phyloP scores from a whole-genome alignment of 2,888 invertebrate species.

The Gibbula magus region DNA sequence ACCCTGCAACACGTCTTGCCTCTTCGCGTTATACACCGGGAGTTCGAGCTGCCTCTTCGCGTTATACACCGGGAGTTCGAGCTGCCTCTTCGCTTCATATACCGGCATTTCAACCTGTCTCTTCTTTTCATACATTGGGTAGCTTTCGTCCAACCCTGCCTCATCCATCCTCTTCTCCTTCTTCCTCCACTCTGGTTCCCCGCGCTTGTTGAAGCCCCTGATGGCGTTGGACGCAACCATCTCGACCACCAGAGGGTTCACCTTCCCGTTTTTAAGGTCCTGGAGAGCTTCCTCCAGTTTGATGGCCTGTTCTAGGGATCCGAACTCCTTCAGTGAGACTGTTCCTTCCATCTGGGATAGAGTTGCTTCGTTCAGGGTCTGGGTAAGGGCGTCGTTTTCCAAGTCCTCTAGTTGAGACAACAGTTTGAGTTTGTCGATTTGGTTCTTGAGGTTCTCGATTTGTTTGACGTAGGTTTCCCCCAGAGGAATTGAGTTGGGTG shows the following conservation, averaged over 20 bases:
- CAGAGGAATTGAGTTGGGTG: not conserved
- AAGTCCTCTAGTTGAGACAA: slow-evolving; percentile 52
- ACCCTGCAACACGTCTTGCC: no score
- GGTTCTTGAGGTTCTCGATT: slow-evolving; percentile 15
- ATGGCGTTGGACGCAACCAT: not conserved
- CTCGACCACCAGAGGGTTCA: not conserved
- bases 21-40: no score
- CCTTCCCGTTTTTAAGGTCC: slow-evolving; percentile 26
- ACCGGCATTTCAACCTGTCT: not conserved
- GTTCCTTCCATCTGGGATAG: slow-evolving; percentile 53
- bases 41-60: no score
- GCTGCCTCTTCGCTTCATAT: not conserved
- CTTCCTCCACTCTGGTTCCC: slow-evolving; percentile 9
- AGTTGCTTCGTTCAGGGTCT: slow-evolving; percentile 61
- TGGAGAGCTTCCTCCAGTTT: slow-evolving; percentile 43
- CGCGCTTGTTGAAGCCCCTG: not conserved
- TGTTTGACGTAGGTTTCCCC: slow-evolving; percentile 7
- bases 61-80: not conserved
- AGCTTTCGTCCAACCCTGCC: not conserved
- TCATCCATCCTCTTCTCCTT: slow-evolving; percentile 10
- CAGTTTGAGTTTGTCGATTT: slow-evolving; percentile 16
- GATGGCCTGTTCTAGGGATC: slow-evolving; percentile 41
- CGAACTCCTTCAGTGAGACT: slow-evolving; percentile 38
- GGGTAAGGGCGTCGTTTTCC: slow-evolving; percentile 63
- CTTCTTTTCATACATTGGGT: slow-evolving; percentile 6